These are phyloP conservation scores for Lycodopsis pacificus DNA, from an alignment of 2,797 vertebrate genomes.

Conservation along the genomic window DNA sequence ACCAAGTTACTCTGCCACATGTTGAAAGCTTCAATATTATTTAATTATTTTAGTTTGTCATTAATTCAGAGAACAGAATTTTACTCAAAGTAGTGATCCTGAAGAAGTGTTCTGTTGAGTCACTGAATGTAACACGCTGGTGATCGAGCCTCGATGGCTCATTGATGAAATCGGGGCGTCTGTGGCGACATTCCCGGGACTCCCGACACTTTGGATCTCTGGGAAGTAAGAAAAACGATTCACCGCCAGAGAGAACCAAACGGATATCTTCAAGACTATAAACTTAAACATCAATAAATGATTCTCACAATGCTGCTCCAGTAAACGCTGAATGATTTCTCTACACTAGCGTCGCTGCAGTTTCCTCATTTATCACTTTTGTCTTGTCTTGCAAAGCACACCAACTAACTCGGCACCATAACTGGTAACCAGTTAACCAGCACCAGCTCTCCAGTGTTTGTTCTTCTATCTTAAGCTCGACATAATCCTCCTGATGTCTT, in stretches of 20 bases:
- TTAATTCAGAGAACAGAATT: neutral
- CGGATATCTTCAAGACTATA: neutral
- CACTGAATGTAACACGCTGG: neutral
- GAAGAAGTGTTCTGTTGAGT: neutral
- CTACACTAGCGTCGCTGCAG: accelerated
- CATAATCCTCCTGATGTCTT: neutral
- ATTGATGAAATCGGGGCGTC: too few relatives aligned
- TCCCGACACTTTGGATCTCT: neutral
- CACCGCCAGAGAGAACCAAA: neutral
- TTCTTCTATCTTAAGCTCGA: neutral
- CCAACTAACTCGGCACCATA: neutral
- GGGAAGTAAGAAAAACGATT: neutral
- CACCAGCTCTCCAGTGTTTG: neutral
- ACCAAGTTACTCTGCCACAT: neutral
- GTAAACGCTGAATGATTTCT: neutral
- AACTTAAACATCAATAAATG: neutral
- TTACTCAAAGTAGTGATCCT: neutral
- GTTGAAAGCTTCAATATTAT: too few relatives aligned
- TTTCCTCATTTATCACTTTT: neutral
- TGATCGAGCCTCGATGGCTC: neutral
- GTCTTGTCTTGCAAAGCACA: neutral
- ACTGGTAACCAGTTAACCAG: neutral
- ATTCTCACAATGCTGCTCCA: neutral
- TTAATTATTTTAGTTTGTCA: neutral
- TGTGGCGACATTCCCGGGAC: neutral